Percentiles rank a stretch among this genome's conserved stretches.
phyloP scores from a whole-genome alignment of 2,888 invertebrate species.

The Peribatodes rhomboidaria region DNA sequence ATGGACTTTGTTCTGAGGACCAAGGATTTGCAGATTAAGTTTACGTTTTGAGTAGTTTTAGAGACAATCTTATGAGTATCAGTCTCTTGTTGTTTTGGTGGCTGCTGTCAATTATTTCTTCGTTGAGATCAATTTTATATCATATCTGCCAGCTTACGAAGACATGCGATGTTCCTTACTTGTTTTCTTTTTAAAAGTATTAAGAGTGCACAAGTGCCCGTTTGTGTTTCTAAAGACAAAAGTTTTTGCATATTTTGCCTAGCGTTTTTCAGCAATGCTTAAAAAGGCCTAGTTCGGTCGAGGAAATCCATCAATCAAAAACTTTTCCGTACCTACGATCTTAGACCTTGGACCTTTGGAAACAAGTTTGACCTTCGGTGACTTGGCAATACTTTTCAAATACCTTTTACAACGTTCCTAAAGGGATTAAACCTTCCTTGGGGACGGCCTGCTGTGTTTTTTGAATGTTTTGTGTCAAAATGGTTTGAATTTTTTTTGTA shows the following conservation, averaged over 20 bases:
- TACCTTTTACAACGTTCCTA: constrained; percentile 10
- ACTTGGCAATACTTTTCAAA: constrained; percentile 30
- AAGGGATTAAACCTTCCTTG: constrained; percentile 15
- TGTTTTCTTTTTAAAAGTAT: background rate
- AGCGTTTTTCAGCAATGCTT: background rate
- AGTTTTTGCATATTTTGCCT: background rate
- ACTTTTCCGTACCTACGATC: constrained; percentile 25
- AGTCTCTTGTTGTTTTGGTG: background rate
- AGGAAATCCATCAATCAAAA: constrained; percentile 36
- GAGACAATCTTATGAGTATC: background rate
- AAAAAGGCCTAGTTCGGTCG: constrained; percentile 21
- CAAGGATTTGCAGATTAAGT: background rate
- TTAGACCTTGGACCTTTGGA: constrained; percentile 20
- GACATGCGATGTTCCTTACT: background rate
- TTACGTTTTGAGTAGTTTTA: background rate
- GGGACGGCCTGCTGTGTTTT: constrained; percentile 10
- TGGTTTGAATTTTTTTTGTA: background rate
- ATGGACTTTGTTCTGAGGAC: constrained; percentile 62
- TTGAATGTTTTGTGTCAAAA: constrained; percentile 9
- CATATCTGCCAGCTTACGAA: no score
- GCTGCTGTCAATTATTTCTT: background rate
- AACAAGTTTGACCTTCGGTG: constrained; percentile 29
- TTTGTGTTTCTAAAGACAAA: background rate
- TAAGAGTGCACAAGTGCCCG: background rate
- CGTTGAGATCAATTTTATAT: no score